phyloP scores from a whole-genome alignment of 2,113 vertebrate species.

The Phrynocephalus versicolor region DNA sequence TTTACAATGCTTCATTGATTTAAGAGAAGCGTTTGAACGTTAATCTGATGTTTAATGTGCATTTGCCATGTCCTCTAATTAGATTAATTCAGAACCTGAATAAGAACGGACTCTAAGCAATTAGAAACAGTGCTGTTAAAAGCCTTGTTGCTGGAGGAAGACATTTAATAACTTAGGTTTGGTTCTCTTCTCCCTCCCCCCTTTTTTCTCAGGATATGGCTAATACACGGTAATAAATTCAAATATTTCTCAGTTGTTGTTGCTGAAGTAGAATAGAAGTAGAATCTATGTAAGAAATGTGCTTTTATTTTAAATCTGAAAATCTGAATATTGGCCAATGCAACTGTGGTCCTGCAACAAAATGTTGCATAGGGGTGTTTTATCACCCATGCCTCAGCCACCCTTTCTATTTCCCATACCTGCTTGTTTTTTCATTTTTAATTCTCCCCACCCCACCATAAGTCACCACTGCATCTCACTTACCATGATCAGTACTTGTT shows the following conservation, averaged over 20 bases:
- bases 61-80: neutral
- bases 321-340: neutral
- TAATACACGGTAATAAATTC: neutral
- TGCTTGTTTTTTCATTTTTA: neutral
- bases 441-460: neutral
- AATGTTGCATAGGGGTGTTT: neutral
- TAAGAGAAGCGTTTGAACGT: conserved; percentile 3
- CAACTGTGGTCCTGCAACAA: neutral
- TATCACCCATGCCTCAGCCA: neutral
- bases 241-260: neutral
- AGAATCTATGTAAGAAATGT: neutral
- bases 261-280: neutral
- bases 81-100: conserved; percentile 31
- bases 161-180: neutral
- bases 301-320: neutral
- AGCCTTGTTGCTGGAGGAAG: neutral
- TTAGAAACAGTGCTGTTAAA: conserved; percentile 13
- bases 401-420: neutral
- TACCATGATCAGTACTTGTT: neutral
- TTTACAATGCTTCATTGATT: conserved; percentile 30
- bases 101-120: conserved; percentile 31
- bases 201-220: neutral
- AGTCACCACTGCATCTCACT: neutral
- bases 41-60: conserved; percentile 28
- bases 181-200: conserved; percentile 1